Evolutionary conservation across 1,140 invertebrate species (phyloP).

Genomic region (Cyrtorhinus lividipennis): DNA sequence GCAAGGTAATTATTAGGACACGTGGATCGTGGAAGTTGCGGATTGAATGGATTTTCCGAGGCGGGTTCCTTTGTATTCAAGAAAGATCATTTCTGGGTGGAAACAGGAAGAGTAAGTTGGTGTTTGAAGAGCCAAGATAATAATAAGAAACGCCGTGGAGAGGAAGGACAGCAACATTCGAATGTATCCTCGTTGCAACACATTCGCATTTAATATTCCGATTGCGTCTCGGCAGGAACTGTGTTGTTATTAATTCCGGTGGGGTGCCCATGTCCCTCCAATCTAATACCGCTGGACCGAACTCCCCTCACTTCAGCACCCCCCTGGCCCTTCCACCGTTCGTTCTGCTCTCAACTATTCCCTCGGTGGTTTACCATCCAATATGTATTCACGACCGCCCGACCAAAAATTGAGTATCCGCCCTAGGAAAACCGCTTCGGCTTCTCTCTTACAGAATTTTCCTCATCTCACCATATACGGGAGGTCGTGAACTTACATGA

Average conservation of each 20-base stretch:
- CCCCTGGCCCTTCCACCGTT: no score
- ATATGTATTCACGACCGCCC: slow-evolving; percentile 8
- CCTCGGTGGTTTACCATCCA: slow-evolving; percentile 4
- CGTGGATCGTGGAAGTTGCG: no score
- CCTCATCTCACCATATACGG: no score
- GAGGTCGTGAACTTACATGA: no score
- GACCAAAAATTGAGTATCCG: slow-evolving; percentile 8
- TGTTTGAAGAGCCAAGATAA: not conserved
- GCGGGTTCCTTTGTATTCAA: no score
- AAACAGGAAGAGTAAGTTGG: no score
- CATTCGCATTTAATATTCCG: slow-evolving; percentile 4
- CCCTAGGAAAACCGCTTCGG: not conserved
- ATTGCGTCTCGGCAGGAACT: not conserved
- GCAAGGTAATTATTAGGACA: no score
- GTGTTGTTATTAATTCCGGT: slow-evolving; percentile 7
- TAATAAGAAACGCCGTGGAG: not conserved
- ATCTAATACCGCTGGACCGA: not conserved
- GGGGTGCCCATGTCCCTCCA: slow-evolving; percentile 1
- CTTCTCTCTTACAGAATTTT: no score
- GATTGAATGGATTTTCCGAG: no score
- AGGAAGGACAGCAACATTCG: not conserved
- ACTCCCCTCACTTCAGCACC: not conserved
- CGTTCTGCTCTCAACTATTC: no score
- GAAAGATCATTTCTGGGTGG: no score
- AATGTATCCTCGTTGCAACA: not conserved